phyloP scores from a whole-genome alignment of 2,797 vertebrate genomes.

The Potorous gilbertii region DNA sequence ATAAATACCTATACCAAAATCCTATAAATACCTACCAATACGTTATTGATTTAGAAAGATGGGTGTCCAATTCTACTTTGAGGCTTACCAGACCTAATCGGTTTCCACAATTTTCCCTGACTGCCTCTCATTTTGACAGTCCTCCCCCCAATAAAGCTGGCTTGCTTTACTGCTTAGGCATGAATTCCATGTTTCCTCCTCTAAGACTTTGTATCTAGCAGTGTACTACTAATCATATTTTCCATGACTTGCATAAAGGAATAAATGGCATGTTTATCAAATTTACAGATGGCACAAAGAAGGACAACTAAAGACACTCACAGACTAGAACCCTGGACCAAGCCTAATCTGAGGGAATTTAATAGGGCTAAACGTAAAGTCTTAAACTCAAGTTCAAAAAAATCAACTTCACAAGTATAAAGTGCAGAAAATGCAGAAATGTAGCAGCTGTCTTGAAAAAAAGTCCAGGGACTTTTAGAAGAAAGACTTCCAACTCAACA shows the following conservation, averaged over 20 bases:
- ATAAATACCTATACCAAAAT: no score
- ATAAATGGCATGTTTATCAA: not conserved
- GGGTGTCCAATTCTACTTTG: no score
- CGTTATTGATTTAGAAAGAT: no score
- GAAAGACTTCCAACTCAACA: not conserved
- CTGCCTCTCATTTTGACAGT: not conserved
- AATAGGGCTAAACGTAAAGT: not conserved
- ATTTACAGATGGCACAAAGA: not conserved
- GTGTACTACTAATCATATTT: not conserved
- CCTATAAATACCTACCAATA: not conserved
- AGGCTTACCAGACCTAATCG: not conserved
- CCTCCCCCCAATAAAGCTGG: not conserved
- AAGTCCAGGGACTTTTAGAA: not conserved
- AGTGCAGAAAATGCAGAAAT: not conserved
- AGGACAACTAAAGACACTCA: not conserved
- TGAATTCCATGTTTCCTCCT: not conserved
- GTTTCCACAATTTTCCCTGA: not conserved
- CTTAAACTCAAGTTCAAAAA: not conserved
- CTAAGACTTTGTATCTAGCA: not conserved
- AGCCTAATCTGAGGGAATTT: not conserved
- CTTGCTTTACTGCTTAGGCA: not conserved
- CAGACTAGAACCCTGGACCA: not conserved
- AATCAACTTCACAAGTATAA: not conserved
- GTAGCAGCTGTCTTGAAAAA: not conserved
- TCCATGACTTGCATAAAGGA: not conserved